Percentiles rank a stretch among this genome's conserved stretches.
Conservation (phyloP, 2,797 vertebrate species). For the Apodemus agrarius region DNA sequence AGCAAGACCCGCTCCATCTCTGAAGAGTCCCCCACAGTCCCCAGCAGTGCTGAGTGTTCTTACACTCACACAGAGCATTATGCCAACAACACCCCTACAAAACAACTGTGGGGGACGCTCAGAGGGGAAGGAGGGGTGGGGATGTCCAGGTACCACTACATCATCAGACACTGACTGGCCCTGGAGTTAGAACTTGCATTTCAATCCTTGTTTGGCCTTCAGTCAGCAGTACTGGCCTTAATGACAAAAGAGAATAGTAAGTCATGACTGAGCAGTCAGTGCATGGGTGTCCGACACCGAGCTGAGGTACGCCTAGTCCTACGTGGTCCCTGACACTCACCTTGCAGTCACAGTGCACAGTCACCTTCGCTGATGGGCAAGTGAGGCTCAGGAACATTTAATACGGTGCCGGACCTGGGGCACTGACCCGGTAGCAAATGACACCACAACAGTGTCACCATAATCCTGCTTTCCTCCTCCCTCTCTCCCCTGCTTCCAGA, state of each 20-base stretch:
- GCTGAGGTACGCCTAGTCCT: not conserved
- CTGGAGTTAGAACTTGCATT: not conserved
- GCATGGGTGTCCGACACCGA: accelerated
- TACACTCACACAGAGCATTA: accelerated
- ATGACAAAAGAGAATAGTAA: not conserved
- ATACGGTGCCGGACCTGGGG: not conserved
- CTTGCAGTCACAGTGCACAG: not conserved
- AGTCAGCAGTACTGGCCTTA: not conserved
- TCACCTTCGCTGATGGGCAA: not conserved
- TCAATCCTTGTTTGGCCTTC: not conserved
- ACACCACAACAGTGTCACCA: not conserved
- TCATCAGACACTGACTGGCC: not conserved
- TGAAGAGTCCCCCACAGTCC: not conserved
- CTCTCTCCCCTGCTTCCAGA: not conserved
- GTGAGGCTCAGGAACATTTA: not conserved
- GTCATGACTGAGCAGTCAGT: not conserved
- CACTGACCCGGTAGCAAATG: not conserved
- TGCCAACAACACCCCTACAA: not conserved
- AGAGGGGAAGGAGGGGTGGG: not conserved
- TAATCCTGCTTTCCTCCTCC: not conserved
- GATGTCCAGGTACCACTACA: accelerated
- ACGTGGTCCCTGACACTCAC: not conserved
- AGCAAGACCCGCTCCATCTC: not conserved
- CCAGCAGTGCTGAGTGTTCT: accelerated
- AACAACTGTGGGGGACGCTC: not conserved